Percentiles rank a stretch among this genome's conserved stretches.
phyloP scores from a whole-genome alignment of 92 coral and sea anemone species.

The Palythoa heliodiscus region DNA sequence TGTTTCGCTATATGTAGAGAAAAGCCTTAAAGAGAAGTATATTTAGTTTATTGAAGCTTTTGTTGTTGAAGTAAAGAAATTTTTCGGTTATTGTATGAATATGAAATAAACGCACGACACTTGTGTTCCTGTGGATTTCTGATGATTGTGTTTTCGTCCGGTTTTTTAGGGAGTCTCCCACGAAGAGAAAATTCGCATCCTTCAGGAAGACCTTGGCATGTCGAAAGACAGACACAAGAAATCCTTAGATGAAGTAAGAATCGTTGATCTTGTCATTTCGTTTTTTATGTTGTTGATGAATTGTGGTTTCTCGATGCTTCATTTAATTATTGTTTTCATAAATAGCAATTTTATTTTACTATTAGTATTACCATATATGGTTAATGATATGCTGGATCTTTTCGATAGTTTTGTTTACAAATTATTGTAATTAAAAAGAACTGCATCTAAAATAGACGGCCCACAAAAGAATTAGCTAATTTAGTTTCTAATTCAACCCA shows the following conservation, averaged over 20 bases:
- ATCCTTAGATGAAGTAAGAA: slow-evolving; percentile 75
- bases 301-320: not conserved
- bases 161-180: slow-evolving; percentile 61
- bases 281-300: not conserved
- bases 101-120: not conserved
- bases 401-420: not conserved
- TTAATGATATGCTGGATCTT: not conserved
- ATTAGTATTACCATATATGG: not conserved
- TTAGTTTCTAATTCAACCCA: not conserved
- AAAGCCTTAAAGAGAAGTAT: not conserved
- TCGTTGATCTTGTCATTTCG: not conserved
- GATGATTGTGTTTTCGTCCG: not conserved
- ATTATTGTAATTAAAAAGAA: not conserved
- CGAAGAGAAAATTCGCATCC: slow-evolving; percentile 78
- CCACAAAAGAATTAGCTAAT: not conserved
- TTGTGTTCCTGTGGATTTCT: not conserved
- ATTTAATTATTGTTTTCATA: not conserved
- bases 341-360: not conserved
- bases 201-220: slow-evolving; percentile 73
- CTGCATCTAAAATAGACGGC: not conserved
- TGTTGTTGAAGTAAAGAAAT: no score
- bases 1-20: not conserved
- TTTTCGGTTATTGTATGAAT: not conserved
- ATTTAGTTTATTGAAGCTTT: not conserved
- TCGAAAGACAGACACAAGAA: slow-evolving; percentile 77